Conservation (phyloP, 2,888 invertebrate genomes). For the Furcula furcula region DNA sequence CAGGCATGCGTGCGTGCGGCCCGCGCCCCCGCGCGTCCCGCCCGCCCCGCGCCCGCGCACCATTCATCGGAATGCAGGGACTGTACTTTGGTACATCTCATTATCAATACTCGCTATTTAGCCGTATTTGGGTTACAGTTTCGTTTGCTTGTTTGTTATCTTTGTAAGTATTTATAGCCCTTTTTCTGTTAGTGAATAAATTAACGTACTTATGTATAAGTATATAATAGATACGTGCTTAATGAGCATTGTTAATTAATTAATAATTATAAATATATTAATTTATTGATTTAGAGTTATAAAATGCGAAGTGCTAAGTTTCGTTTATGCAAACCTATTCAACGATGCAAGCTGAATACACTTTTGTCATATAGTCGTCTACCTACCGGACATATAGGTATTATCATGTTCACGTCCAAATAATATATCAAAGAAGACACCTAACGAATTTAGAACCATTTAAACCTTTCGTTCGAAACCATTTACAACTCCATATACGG, state of each 20-base stretch:
- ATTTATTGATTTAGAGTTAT: no score
- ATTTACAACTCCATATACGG: conserved; percentile 37
- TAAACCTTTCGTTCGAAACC: conserved; percentile 22
- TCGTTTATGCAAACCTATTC: no score
- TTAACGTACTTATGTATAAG: no score
- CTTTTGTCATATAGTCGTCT: no score
- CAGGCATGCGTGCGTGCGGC: conserved; percentile 61
- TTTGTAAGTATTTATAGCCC: conserved; percentile 12
- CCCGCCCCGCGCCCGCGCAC: conserved; percentile 43
- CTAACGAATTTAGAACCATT: conserved; percentile 17
- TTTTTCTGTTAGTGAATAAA: conserved; percentile 4
- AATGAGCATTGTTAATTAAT: no score
- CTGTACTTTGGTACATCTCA: conserved; percentile 62
- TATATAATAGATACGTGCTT: no score
- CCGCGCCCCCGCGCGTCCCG: conserved; percentile 19
- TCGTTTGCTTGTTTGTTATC: conserved; percentile 18
- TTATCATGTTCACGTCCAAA: conserved; percentile 1
- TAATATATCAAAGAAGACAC: conserved; percentile 1
- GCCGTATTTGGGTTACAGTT: conserved; percentile 46
- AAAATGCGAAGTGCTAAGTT: no score
- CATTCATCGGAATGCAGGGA: conserved; percentile 72
- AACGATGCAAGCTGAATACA: no score
- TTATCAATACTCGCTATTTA: conserved; percentile 58
- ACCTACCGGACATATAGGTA: no score
- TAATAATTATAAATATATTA: no score